phyloP scores from a whole-genome alignment of 1,140 invertebrate genomes.

The Diachasma alloeum region DNA sequence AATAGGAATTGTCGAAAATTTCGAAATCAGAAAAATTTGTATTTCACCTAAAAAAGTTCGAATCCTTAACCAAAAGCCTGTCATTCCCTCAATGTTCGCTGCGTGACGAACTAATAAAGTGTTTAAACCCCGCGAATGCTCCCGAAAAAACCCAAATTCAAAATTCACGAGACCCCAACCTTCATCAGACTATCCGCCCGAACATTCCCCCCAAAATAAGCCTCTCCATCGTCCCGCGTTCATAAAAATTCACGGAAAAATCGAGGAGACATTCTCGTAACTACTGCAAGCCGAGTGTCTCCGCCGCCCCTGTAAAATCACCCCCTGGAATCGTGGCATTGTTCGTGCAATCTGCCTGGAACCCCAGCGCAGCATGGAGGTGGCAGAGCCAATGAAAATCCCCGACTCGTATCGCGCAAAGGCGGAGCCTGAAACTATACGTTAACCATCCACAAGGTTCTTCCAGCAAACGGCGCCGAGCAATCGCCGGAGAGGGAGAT shows the following conservation, averaged over 20 bases:
- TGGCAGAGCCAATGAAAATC: constrained; percentile 38
- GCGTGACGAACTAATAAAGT: too few relatives aligned
- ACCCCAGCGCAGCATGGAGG: constrained; percentile 19
- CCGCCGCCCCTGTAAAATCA: background rate
- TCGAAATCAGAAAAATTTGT: too few relatives aligned
- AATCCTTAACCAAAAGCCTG: too few relatives aligned
- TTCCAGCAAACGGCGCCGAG: constrained; percentile 57
- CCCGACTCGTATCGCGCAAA: constrained; percentile 15
- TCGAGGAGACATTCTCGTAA: background rate
- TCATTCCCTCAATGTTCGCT: background rate
- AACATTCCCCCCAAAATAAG: background rate
- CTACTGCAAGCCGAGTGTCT: too few relatives aligned
- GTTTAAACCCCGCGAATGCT: background rate
- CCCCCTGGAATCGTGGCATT: constrained; percentile 21
- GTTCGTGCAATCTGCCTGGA: background rate
- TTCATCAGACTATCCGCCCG: too few relatives aligned
- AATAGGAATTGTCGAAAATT: too few relatives aligned
- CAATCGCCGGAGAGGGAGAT: constrained; percentile 46
- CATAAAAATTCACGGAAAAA: background rate
- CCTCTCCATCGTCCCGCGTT: background rate
- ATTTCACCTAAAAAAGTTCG: too few relatives aligned
- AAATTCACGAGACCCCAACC: background rate
- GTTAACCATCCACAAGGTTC: constrained; percentile 35
- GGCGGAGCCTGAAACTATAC: constrained; percentile 51
- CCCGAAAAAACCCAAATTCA: background rate